These are phyloP conservation scores for Gobio gobio DNA, from an alignment of 2,113 vertebrate genomes.

Conservation along the genomic window DNA sequence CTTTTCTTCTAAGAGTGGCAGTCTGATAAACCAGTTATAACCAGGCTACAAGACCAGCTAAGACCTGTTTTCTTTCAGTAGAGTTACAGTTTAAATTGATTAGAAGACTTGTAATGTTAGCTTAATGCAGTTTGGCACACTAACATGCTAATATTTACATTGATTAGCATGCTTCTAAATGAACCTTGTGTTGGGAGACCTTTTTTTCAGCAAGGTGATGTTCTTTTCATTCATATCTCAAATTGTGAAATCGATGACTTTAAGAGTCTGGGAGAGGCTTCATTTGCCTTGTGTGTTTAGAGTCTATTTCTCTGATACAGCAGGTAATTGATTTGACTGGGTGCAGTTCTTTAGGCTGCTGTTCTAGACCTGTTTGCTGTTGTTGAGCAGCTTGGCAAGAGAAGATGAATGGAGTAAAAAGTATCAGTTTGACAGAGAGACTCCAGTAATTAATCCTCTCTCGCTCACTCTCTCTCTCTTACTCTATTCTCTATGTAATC, in stretches of 20 bases:
- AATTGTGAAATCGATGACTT: neutral
- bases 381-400: slow-evolving; percentile 39
- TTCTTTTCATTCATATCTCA: neutral
- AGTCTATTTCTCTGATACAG: slow-evolving; percentile 13
- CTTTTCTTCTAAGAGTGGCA: too few relatives aligned
- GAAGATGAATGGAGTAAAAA: slow-evolving; percentile 48
- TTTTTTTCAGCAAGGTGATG: neutral
- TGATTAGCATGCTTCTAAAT: neutral
- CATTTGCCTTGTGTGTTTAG: neutral
- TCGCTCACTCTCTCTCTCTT: neutral
- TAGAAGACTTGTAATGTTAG: neutral
- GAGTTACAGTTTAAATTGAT: neutral
- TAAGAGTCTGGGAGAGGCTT: neutral
- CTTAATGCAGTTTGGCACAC: neutral
- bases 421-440: slow-evolving; percentile 43
- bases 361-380: slow-evolving; percentile 44
- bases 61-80: too few relatives aligned
- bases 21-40: too few relatives aligned
- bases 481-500: slow-evolving; percentile 1
- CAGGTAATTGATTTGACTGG: slow-evolving; percentile 20
- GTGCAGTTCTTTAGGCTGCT: slow-evolving; percentile 32
- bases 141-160: neutral
- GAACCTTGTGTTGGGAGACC: neutral
- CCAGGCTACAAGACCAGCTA: too few relatives aligned
- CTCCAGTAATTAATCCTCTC: slow-evolving; percentile 55